Conservation (phyloP, 2,113 vertebrate species). For the Poeciliopsis occidentalis region DNA sequence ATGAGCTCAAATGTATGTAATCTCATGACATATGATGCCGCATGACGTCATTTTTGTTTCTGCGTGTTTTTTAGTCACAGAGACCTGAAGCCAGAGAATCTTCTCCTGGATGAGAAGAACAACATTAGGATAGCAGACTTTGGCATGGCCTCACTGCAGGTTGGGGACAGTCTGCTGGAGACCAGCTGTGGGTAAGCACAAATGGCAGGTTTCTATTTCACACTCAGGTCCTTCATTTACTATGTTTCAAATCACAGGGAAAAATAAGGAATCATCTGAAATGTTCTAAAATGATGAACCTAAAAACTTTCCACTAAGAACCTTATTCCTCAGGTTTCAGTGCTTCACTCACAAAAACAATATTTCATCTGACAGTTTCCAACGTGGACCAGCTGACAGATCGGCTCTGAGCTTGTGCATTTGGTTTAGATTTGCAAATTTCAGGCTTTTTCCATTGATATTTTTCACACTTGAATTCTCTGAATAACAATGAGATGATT, state of each 20-base stretch:
- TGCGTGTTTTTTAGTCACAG: slow-evolving; percentile 82
- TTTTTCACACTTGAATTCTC: too few species aligned
- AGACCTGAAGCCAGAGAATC: slow-evolving; percentile 93
- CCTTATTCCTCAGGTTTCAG: too few species aligned
- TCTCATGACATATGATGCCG: too few species aligned
- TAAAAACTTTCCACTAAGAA: not conserved
- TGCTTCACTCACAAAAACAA: too few species aligned
- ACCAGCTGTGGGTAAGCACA: slow-evolving; percentile 85
- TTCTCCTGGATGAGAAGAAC: slow-evolving; percentile 92
- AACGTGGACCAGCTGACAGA: too few species aligned
- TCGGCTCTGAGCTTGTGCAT: too few species aligned
- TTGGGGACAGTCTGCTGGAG: slow-evolving; percentile 91
- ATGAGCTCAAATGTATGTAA: not conserved
- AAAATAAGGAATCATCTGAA: not conserved
- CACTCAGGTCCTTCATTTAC: not conserved
- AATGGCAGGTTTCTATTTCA: not conserved
- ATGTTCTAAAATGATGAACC: not conserved
- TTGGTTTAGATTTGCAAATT: too few species aligned
- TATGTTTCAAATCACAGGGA: not conserved
- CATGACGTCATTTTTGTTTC: not conserved
- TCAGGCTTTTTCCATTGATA: too few species aligned
- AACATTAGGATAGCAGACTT: slow-evolving; percentile 94
- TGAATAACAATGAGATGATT: too few species aligned
- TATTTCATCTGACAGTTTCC: too few species aligned
- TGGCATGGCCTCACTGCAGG: slow-evolving; percentile 92